Conservation (phyloP, 2,113 vertebrate species). For the Cynoglossus semilaevis region DNA sequence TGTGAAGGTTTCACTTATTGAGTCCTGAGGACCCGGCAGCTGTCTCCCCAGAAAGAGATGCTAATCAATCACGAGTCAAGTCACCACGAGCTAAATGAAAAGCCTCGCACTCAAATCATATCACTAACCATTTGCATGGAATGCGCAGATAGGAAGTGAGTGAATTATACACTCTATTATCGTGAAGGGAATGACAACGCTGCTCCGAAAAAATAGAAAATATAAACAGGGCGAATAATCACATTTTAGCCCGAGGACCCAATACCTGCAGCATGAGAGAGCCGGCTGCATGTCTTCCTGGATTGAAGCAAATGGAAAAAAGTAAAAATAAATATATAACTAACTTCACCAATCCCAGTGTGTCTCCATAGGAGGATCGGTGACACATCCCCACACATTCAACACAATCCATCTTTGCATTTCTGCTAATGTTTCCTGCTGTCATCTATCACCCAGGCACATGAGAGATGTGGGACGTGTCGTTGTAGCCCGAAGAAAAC, state of each 20-base stretch:
- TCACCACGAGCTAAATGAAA: constrained; percentile 22
- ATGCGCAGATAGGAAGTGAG: constrained; percentile 4
- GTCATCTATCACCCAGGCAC: constrained; percentile 26
- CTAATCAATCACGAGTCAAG: not conserved
- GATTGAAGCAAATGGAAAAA: not conserved
- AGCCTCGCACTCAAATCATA: constrained; percentile 3
- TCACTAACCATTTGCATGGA: not conserved
- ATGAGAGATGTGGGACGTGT: constrained; percentile 14
- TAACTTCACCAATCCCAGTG: constrained; percentile 2
- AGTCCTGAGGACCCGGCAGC: constrained; percentile 3
- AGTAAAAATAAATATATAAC: not conserved
- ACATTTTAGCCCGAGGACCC: constrained; percentile 22
- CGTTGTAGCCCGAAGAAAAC: constrained; percentile 26
- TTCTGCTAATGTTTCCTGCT: constrained; percentile 13
- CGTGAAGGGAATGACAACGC: constrained; percentile 1
- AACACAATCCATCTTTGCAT: constrained; percentile 30
- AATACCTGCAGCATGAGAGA: constrained; percentile 6
- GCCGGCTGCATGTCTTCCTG: not conserved
- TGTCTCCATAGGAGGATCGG: constrained; percentile 8
- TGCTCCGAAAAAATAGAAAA: constrained; percentile 1
- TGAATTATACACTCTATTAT: constrained; percentile 27
- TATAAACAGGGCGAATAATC: constrained; percentile 20
- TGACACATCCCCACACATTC: constrained; percentile 4
- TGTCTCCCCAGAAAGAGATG: constrained; percentile 8
- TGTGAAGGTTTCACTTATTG: constrained; percentile 26